Evolutionary conservation across 2,113 vertebrate species (phyloP).

Genomic region (Perognathus longimembris): DNA sequence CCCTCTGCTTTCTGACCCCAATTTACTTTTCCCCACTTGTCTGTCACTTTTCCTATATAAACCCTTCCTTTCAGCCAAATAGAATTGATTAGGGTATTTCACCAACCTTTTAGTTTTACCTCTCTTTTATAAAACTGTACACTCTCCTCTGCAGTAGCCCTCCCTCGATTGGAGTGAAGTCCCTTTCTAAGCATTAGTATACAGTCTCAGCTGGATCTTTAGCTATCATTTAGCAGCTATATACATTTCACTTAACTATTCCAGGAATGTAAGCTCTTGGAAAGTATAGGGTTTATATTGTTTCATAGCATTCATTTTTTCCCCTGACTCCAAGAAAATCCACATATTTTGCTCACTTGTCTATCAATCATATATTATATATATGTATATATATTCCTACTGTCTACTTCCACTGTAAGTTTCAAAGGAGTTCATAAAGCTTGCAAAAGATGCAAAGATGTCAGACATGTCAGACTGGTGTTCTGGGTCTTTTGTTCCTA

Average conservation of each 20-base stretch:
- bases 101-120: background rate
- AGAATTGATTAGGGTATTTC: background rate
- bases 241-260: background rate
- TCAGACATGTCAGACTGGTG: rapidly evolving
- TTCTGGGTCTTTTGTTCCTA: background rate
- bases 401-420: background rate
- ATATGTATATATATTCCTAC: background rate
- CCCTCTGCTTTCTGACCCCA: slow-evolving; percentile 7
- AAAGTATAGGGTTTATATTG: background rate
- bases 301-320: background rate
- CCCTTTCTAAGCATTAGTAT: background rate
- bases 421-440: background rate
- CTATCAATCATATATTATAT: background rate
- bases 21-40: slow-evolving; percentile 39
- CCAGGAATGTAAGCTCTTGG: background rate
- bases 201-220: too few species aligned
- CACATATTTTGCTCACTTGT: background rate
- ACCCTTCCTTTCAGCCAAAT: slow-evolving; percentile 11
- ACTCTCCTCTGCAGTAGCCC: too few species aligned
- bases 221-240: background rate
- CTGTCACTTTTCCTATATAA: slow-evolving; percentile 42
- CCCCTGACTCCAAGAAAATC: background rate
- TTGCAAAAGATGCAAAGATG: background rate
- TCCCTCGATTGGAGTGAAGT: background rate
- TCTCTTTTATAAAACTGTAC: background rate